phyloP scores from a whole-genome alignment of 2,888 invertebrate genomes.

The Agrilus mali region DNA sequence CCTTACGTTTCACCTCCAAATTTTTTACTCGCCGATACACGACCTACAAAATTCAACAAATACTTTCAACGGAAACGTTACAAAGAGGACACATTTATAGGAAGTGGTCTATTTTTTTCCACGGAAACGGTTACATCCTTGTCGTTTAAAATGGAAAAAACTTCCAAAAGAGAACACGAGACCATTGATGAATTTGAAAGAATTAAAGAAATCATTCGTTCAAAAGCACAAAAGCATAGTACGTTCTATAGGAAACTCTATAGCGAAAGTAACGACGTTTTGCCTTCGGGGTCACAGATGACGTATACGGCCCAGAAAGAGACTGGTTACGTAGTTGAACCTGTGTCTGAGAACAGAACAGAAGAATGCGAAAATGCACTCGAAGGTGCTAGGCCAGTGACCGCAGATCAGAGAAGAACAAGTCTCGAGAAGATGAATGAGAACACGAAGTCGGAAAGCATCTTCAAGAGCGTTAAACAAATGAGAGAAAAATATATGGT shows the following conservation, averaged over 20 bases:
- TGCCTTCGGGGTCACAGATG: slow-evolving; percentile 7
- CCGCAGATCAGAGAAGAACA: slow-evolving; percentile 18
- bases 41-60: too few relatives aligned
- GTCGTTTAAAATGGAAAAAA: too few relatives aligned
- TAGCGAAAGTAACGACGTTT: slow-evolving; percentile 2
- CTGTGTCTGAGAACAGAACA: slow-evolving; percentile 1
- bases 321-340: slow-evolving; percentile 7
- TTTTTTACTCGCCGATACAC: background rate
- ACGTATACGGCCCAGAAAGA: slow-evolving; percentile 10
- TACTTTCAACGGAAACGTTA: too few relatives aligned
- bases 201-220: slow-evolving; percentile 17
- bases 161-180: too few relatives aligned
- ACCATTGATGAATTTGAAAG: too few relatives aligned
- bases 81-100: too few relatives aligned
- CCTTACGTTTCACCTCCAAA: slow-evolving; percentile 2
- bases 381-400: slow-evolving; percentile 3
- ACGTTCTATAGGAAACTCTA: slow-evolving; percentile 22
- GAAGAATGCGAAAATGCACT: slow-evolving; percentile 4
- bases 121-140: too few relatives aligned
- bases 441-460: slow-evolving; percentile 12
- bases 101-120: too few relatives aligned
- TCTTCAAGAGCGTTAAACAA: slow-evolving; percentile 27
- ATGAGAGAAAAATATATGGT: slow-evolving; percentile 26
- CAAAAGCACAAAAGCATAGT: slow-evolving; percentile 26
- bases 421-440: slow-evolving; percentile 24